Evolutionary conservation across 1,140 invertebrate genomes (phyloP), one percentile per base, ranked within the genome.

Genomic region (Pseudomyrmex pallidus): DNA sequence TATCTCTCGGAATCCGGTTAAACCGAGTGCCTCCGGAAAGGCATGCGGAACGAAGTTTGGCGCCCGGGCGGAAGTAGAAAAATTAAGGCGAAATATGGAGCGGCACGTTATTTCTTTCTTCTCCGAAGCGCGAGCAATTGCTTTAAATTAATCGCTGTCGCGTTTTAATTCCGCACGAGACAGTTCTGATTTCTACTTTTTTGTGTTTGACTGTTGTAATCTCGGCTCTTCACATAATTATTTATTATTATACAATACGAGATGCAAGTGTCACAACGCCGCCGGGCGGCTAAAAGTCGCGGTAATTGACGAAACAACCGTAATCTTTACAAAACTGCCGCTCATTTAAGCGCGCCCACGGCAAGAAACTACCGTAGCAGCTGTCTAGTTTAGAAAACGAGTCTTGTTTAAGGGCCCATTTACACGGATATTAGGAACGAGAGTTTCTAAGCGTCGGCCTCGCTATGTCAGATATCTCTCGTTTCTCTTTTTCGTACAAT

Each of bases 341-440:
- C 1, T 59, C n/a, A 54, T 54, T 44, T 50, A 13, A 80, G 13
- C 7, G 44, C 22, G 56, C 46, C 56, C 72, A 63, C 25, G 73
- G 64, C 25, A 68, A 87, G 84, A 86, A 89, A 85, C 74, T 84
- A 82, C 59, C 87, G 80, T 67, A 82, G 77, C 87, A 86, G 80
- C 74, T 88, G 84, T 64, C 82, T 17, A 74, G 48, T 86, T 84
- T 77, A 70, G 52, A 9, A n/a, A 66, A 59, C 52, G 66, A 62
- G 78, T 17, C 87, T 85, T 85, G 56, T 83, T 85, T 85, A 63
- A 85, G 70, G 50, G 46, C 84, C 87, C 62, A 72, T 85, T 86
- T 89, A 89, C 85, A 87, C 87, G 85, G 54, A 74, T 85, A 88
- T 89, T 89, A 87, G 83, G 59, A 86, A 85, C 84, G 59, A 74